A percentile compares a stretch with the other conserved stretches of the same genome.
These are phyloP conservation scores for Caenorhabditis sp. DNA, from an alignment of 2,888 invertebrate species.

Conservation along the genomic window DNA sequence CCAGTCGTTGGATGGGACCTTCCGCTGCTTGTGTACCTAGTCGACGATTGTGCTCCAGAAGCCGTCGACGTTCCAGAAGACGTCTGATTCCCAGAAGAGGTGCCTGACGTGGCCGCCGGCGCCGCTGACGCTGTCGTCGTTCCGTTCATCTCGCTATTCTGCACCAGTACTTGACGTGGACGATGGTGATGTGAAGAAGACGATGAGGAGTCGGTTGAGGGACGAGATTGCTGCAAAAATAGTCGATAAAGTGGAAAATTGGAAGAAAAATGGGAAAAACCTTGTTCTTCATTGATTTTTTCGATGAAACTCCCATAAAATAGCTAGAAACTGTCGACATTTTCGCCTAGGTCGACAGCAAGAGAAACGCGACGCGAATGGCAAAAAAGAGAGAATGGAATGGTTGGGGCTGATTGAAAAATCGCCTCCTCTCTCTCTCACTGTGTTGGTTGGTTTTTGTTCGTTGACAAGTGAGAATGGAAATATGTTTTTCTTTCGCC, in stretches of 20 bases:
- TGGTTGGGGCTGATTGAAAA: too few species aligned
- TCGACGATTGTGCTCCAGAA: constrained; percentile 27
- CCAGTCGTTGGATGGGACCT: constrained; percentile 48
- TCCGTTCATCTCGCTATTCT: constrained; percentile 55
- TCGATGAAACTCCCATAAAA: constrained; percentile 57
- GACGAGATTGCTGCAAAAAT: constrained; percentile 41
- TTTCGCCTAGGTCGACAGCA: too few species aligned
- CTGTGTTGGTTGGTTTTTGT: too few species aligned
- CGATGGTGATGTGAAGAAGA: constrained; percentile 27
- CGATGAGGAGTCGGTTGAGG: constrained; percentile 20
- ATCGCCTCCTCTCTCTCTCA: too few species aligned
- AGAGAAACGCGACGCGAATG: constrained; percentile 31
- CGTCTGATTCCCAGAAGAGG: constrained; percentile 34
- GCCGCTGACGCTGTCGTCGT: constrained; percentile 37
- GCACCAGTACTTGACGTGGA: constrained; percentile 8
- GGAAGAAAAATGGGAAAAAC: neutral
- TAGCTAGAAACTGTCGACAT: constrained; percentile 55
- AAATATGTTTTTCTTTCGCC: too few species aligned
- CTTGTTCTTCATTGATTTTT: constrained; percentile 12
- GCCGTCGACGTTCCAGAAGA: constrained; percentile 42
- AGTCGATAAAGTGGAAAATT: constrained; percentile 1
- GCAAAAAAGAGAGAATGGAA: constrained; percentile 19
- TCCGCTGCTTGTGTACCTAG: constrained; percentile 51
- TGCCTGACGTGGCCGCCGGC: neutral
- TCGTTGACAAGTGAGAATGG: neutral